Percentiles rank a stretch among this genome's conserved stretches.
phyloP scores from a whole-genome alignment of 2,797 vertebrate genomes.

The Champsocephalus gunnari region DNA sequence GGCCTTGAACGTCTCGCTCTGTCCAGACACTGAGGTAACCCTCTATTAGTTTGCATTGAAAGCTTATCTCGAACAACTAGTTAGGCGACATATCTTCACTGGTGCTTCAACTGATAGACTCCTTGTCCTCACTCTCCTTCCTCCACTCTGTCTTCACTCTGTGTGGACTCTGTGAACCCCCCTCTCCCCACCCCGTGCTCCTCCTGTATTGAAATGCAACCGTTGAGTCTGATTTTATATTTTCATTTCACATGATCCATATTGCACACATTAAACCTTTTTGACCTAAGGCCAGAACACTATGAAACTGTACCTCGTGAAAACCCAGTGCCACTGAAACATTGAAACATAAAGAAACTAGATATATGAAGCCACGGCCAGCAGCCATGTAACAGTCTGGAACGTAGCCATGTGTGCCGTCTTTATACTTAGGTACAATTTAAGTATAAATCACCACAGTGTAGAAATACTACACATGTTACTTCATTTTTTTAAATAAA shows the following conservation, averaged over 20 bases:
- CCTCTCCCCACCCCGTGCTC: accelerated
- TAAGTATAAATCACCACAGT: too few species aligned
- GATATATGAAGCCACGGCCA: neutral
- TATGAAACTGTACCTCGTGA: neutral
- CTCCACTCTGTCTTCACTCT: neutral
- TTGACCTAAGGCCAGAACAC: neutral
- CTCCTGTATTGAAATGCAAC: neutral
- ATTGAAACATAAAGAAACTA: neutral
- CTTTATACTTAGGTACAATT: too few species aligned
- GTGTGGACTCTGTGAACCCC: slow-evolving; percentile 1
- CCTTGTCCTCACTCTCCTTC: slow-evolving; percentile 20
- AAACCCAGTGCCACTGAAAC: neutral
- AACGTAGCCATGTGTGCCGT: too few species aligned
- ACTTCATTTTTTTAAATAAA: too few species aligned
- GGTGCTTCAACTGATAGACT: slow-evolving; percentile 14
- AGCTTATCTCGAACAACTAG: slow-evolving; percentile 62
- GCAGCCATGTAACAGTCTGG: too few species aligned
- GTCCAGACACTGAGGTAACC: slow-evolving; percentile 51
- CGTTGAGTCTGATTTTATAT: neutral
- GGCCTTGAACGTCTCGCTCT: slow-evolving; percentile 16
- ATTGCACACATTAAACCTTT: neutral
- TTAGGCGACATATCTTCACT: slow-evolving; percentile 64
- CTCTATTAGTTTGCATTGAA: slow-evolving; percentile 39
- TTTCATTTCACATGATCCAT: neutral
- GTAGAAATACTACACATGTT: too few species aligned